phyloP scores from a whole-genome alignment of 1,140 invertebrate genomes.

The Caenorhabditis brenneri region DNA sequence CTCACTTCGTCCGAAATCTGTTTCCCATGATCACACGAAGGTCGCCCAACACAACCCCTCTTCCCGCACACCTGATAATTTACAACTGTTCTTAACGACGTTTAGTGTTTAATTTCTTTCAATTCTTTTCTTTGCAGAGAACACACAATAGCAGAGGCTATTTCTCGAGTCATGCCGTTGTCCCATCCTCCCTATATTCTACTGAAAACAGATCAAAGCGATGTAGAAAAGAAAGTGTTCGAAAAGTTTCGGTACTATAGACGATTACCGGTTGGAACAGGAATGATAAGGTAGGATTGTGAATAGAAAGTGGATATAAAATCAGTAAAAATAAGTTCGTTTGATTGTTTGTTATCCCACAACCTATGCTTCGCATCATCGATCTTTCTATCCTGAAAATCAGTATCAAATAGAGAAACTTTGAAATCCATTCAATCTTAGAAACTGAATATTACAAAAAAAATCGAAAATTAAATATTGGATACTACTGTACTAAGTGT shows the following conservation, averaged over 20 bases:
- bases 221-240: neutral
- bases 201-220: slow-evolving; percentile 22
- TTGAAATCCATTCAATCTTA: too few species aligned
- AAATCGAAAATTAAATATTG: too few species aligned
- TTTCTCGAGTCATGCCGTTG: slow-evolving; percentile 26
- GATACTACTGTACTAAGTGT: too few species aligned
- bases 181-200: slow-evolving; percentile 33
- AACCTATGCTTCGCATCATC: too few species aligned
- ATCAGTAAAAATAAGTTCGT: too few species aligned
- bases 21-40: slow-evolving; percentile 18
- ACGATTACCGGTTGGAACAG: slow-evolving; percentile 7
- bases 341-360: too few species aligned
- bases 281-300: slow-evolving; percentile 37
- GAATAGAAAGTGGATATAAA: neutral
- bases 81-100: slow-evolving; percentile 34
- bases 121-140: slow-evolving; percentile 1
- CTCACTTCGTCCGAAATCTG: slow-evolving; percentile 1
- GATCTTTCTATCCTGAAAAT: too few species aligned
- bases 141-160: neutral
- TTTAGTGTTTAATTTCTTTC: neutral
- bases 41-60: slow-evolving; percentile 6
- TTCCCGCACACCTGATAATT: slow-evolving; percentile 16
- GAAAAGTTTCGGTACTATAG: slow-evolving; percentile 24
- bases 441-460: too few species aligned
- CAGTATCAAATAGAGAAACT: neutral